Conservation (phyloP, 2,113 vertebrate genomes). For the Catharus minimus region DNA sequence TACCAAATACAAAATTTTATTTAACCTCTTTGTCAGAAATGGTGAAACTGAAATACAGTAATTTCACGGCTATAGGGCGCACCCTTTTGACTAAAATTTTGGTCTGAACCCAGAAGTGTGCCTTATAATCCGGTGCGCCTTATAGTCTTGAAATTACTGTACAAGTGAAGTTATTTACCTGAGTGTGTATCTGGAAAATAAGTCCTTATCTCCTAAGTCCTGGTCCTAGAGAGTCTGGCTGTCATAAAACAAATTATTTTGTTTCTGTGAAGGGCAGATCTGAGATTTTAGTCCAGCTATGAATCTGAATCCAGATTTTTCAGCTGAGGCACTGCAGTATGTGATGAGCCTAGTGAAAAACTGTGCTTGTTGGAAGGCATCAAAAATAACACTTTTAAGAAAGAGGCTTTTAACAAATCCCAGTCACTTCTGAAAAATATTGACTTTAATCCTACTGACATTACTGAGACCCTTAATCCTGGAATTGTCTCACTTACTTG, state of each 20-base stretch:
- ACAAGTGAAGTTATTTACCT: neutral
- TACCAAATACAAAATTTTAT: neutral
- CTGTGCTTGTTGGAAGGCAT: neutral
- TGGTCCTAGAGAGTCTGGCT: neutral
- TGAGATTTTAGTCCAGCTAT: neutral
- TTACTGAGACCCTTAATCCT: slow-evolving; percentile 43
- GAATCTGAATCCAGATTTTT: neutral
- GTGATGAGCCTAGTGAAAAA: neutral
- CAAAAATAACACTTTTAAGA: slow-evolving; percentile 1
- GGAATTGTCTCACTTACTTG: slow-evolving; percentile 19
- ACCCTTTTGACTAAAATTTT: too few species aligned
- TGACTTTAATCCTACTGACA: neutral
- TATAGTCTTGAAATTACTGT: too few species aligned
- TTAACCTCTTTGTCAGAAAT: neutral
- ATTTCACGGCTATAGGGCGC: too few species aligned
- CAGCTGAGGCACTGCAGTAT: neutral
- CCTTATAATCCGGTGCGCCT: too few species aligned
- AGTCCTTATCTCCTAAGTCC: neutral
- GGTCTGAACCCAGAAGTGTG: too few species aligned
- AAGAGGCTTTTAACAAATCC: slow-evolving; percentile 46
- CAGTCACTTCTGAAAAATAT: slow-evolving; percentile 32
- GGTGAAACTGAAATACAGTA: neutral
- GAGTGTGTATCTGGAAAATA: neutral
- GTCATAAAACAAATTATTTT: neutral
- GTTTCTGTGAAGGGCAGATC: neutral